These are phyloP conservation scores for Drosophila tristis DNA, from an alignment of 1,140 invertebrate genomes.

Conservation along the genomic window DNA sequence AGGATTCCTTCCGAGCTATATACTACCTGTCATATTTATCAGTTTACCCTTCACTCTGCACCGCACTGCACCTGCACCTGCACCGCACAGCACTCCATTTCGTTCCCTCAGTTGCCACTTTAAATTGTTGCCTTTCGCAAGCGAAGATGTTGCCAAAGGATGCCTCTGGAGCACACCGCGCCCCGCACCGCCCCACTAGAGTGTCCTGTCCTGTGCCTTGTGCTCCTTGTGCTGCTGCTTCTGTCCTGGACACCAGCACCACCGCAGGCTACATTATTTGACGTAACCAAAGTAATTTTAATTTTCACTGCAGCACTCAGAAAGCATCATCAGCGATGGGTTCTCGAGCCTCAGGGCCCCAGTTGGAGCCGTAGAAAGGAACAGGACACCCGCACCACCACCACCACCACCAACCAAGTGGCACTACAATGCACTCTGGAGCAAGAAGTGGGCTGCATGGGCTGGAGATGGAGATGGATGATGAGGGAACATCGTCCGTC, in stretches of 20 bases:
- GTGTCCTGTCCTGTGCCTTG: slow-evolving; percentile 29
- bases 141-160: slow-evolving; percentile 38
- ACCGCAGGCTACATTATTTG: slow-evolving; percentile 79
- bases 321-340: slow-evolving; percentile 21
- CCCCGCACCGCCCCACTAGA: background rate
- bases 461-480: background rate
- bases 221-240: slow-evolving; percentile 6
- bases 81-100: background rate
- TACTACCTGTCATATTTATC: slow-evolving; percentile 74
- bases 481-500: slow-evolving; percentile 2
- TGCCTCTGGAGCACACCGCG: slow-evolving; percentile 15
- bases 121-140: slow-evolving; percentile 69
- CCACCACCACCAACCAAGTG: slow-evolving; percentile 42
- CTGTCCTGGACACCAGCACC: slow-evolving; percentile 45
- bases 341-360: background rate
- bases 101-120: slow-evolving; percentile 48
- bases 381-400: slow-evolving; percentile 1
- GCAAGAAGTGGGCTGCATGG: background rate
- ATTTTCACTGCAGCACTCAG: slow-evolving; percentile 71
- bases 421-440: slow-evolving; percentile 72
- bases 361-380: slow-evolving; percentile 4
- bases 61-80: background rate
- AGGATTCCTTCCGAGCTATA: slow-evolving; percentile 4
- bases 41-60: slow-evolving; percentile 60
- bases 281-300: slow-evolving; percentile 81